Evolutionary conservation across 64 coral and sea anemone species (phyloP).

Genomic region (Montipora efflorescens): DNA sequence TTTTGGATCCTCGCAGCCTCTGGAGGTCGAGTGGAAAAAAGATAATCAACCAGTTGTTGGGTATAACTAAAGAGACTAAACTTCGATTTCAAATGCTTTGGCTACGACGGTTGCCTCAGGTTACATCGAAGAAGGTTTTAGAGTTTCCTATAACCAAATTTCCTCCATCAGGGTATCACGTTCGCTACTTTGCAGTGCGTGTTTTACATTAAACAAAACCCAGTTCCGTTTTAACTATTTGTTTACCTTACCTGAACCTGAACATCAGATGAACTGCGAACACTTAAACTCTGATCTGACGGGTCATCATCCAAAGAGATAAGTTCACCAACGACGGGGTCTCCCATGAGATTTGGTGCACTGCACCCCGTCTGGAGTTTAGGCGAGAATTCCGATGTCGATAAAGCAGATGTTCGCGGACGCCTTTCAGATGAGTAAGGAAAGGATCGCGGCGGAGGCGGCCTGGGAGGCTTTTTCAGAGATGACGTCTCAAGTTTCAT

Average conservation of each 20-base stretch:
- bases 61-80: too few species aligned
- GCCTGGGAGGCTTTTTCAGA: constrained; percentile 40
- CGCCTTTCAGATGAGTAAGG: constrained; percentile 20
- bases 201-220: too few species aligned
- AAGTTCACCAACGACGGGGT: constrained; percentile 42
- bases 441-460: constrained; percentile 47
- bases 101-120: too few species aligned
- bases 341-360: constrained; percentile 34
- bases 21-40: too few species aligned
- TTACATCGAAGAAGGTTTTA: too few species aligned
- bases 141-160: too few species aligned
- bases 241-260: neutral
- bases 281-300: neutral
- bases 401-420: constrained; percentile 40
- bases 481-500: constrained; percentile 17
- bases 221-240: neutral
- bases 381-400: constrained; percentile 12
- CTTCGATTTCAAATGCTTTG: too few species aligned
- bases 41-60: too few species aligned
- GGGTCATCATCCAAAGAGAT: constrained; percentile 50
- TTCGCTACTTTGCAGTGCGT: too few species aligned
- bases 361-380: constrained; percentile 38
- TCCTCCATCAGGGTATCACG: too few species aligned
- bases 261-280: neutral
- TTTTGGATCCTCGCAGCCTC: too few species aligned